These are phyloP conservation scores for Dissostichus mawsoni DNA, from an alignment of 2,113 vertebrate genomes.

Conservation along the genomic window DNA sequence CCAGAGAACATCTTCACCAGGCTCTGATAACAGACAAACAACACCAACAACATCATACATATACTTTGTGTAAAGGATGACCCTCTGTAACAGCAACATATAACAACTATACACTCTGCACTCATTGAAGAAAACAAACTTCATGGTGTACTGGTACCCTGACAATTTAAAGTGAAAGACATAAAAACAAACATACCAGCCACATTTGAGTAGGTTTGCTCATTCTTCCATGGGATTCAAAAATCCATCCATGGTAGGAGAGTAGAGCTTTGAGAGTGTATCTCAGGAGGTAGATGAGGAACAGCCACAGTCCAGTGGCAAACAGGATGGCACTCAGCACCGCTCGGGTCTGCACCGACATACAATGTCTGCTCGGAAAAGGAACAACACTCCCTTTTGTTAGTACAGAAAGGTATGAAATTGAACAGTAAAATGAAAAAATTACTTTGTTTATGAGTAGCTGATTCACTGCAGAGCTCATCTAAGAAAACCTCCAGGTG, in stretches of 20 bases:
- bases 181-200: conserved; percentile 82
- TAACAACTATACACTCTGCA: neutral
- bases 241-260: conserved; percentile 96
- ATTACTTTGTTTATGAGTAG: neutral
- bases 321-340: conserved; percentile 88
- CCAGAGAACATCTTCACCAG: conserved; percentile 88
- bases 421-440: neutral
- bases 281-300: conserved; percentile 89
- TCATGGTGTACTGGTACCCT: neutral
- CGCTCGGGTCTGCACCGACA: conserved; percentile 79
- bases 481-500: neutral
- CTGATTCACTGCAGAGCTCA: neutral
- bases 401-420: neutral
- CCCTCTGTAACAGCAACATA: neutral
- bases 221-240: conserved; percentile 91
- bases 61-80: neutral
- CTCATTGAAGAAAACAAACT: neutral
- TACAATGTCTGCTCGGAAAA: conserved; percentile 73
- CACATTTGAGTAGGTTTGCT: conserved; percentile 89
- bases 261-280: conserved; percentile 90
- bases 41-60: conserved; percentile 8
- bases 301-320: conserved; percentile 91
- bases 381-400: conserved; percentile 29
- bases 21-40: conserved; percentile 73
- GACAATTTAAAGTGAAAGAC: neutral